Base-by-base conservation (phyloP, 2,888 invertebrate genomes). In the Diarsia mendica region DNA sequence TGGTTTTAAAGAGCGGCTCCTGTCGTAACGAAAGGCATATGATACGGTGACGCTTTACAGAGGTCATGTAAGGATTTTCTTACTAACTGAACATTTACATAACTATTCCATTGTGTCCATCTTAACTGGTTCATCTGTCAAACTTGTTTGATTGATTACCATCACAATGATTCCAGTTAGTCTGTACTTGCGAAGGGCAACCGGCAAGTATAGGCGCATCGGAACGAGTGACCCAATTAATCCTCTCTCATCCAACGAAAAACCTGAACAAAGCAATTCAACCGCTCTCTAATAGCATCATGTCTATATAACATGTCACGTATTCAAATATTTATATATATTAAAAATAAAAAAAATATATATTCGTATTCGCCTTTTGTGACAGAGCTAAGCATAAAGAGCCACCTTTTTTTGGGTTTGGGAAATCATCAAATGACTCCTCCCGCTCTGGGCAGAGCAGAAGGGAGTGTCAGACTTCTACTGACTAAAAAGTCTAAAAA, bases 141-240 rank as follows among this genome's bases (percentile, higher is more conserved):
- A 55, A 6, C 23, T 3, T 3, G 6, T 13, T 55, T 15, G 6
- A 55, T 55, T n/a, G 20, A 18, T 20, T 33, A 60, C 33, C 6
- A 39, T 61, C 20, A n/a, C 20, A 39, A 61, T 63, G 33, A 18
- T 63, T 48, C 48, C 33, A 60, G 51, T 28, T 53, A 18, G 13
- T 20, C 5, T n/a, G 10, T 46, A 20, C 15, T 39, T 23, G 9
- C 39, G 75, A 55, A 67, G 20, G 48, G 53, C 39, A 53, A 51
- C n/a, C n/a, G n/a, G n/a, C n/a, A n/a, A n/a, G n/a, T n/a, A n/a
- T n/a, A 64, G 11, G 39, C 48, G n/a, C 51, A 78, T 66, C 33
- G 64, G 49, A 64, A 53, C 28, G 51, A 67, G 53, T 79, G 66
- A 49, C 72, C 61, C 44, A 72, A 72, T 79, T 79, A n/a, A 55